Evolutionary conservation across 2,113 vertebrate species (phyloP).

Genomic region (Lepus timidus): DNA sequence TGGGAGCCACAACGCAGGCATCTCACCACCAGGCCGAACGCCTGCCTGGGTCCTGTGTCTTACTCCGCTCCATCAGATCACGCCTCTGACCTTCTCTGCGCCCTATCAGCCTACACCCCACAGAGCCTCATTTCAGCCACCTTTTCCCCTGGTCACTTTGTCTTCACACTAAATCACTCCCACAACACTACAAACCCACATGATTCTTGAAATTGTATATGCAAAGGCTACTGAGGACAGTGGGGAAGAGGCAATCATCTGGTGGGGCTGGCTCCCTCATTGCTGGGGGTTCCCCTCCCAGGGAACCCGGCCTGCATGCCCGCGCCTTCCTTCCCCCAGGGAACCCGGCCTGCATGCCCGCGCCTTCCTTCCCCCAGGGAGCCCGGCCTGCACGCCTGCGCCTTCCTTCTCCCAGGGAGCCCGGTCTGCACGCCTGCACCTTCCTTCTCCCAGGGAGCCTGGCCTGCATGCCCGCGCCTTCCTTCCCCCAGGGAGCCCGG

Average conservation of each 20-base stretch:
- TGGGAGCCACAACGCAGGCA: no score
- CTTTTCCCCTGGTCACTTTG: background rate
- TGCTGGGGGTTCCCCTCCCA: background rate
- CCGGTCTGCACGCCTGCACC: no score
- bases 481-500: no score
- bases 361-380: no score
- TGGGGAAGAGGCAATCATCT: background rate
- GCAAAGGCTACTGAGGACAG: background rate
- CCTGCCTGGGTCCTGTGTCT: no score
- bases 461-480: background rate
- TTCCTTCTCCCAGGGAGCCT: background rate
- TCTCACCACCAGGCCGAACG: no score
- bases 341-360: no score
- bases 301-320: background rate
- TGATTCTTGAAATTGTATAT: background rate
- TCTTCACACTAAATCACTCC: background rate
- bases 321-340: background rate
- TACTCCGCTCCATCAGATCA: background rate
- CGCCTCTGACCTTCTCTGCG: background rate
- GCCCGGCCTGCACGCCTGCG: no score
- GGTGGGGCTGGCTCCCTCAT: no score
- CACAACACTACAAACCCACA: background rate
- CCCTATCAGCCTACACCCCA: background rate
- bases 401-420: no score
- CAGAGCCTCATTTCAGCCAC: no score